A percentile compares a stretch with the other conserved stretches of the same genome.
These are phyloP conservation scores for Ceratothoa steindachneri DNA, from an alignment of 2,888 invertebrate species.

Conservation along the genomic window DNA sequence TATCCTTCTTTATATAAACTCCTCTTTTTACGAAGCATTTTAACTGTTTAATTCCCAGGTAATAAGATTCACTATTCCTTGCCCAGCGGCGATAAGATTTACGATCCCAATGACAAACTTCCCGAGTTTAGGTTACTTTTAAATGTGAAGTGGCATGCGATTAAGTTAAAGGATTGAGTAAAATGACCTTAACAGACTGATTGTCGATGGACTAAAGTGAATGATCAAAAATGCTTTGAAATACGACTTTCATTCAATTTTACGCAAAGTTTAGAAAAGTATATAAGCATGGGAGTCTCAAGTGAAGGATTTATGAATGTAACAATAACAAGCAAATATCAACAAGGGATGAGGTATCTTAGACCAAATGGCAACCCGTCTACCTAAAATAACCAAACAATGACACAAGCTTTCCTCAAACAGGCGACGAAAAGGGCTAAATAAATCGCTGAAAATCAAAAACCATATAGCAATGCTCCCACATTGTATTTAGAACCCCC, in stretches of 20 bases:
- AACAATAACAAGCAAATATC: slow-evolving; percentile 13
- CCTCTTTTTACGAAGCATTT: not conserved
- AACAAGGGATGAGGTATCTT: not conserved
- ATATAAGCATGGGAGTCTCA: not conserved
- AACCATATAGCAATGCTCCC: no score
- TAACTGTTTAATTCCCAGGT: slow-evolving; percentile 15
- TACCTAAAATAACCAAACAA: not conserved
- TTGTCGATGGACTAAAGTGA: not conserved
- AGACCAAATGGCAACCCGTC: not conserved
- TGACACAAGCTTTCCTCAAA: not conserved
- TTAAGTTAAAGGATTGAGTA: not conserved
- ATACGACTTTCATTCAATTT: not conserved
- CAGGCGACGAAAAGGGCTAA: not conserved
- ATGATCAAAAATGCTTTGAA: not conserved
- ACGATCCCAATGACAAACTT: slow-evolving; percentile 44
- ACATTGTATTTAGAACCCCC: no score
- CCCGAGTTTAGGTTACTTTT: slow-evolving; percentile 39
- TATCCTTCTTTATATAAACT: no score
- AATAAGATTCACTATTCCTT: slow-evolving; percentile 29
- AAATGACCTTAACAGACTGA: not conserved
- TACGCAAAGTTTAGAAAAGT: not conserved
- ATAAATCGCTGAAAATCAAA: no score
- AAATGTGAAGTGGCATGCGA: slow-evolving; percentile 1
- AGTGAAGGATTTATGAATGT: not conserved
- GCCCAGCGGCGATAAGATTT: slow-evolving; percentile 26